These are phyloP conservation scores for Geodia barretti DNA, from an alignment of 37 sponge, comb jelly and placozoan species.

Conservation along the genomic window DNA sequence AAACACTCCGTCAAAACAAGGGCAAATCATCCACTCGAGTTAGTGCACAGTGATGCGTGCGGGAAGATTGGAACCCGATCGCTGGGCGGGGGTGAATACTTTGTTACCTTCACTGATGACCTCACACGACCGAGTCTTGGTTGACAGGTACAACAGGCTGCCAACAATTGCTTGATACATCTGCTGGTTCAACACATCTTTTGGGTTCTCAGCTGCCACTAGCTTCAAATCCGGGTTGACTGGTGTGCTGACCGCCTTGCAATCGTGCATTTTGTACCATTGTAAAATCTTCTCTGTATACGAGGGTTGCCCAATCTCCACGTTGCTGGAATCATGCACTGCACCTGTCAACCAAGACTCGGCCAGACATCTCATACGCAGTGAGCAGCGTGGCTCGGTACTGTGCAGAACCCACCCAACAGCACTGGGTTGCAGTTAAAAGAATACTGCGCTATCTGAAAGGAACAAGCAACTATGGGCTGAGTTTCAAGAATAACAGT, in stretches of 20 bases:
- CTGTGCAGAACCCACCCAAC: conserved; percentile 42
- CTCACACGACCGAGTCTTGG: conserved; percentile 34
- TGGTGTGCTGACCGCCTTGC: conserved; percentile 35
- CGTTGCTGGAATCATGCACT: conserved; percentile 42
- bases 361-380: conserved; percentile 17
- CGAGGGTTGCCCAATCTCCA: conserved; percentile 37
- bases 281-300: conserved; percentile 39
- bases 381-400: conserved; percentile 23
- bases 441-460: conserved; percentile 42
- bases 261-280: conserved; percentile 45
- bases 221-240: conserved; percentile 18
- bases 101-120: conserved; percentile 54
- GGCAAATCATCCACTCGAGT: conserved; percentile 15
- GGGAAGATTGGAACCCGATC: conserved; percentile 45
- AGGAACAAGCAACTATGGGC: conserved; percentile 22
- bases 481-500: conserved; percentile 14
- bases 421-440: conserved; percentile 50
- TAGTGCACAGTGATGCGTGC: conserved; percentile 57
- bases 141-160: conserved; percentile 43
- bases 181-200: conserved; percentile 28
- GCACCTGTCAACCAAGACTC: background rate
- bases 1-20: conserved; percentile 1
- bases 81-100: conserved; percentile 50
- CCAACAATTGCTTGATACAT: conserved; percentile 46
- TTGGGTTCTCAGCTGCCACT: conserved; percentile 7